Percentiles rank a stretch among this genome's conserved stretches.
Conservation (phyloP, 2,888 invertebrate genomes). For the Lordiphosa fenestrarum region DNA sequence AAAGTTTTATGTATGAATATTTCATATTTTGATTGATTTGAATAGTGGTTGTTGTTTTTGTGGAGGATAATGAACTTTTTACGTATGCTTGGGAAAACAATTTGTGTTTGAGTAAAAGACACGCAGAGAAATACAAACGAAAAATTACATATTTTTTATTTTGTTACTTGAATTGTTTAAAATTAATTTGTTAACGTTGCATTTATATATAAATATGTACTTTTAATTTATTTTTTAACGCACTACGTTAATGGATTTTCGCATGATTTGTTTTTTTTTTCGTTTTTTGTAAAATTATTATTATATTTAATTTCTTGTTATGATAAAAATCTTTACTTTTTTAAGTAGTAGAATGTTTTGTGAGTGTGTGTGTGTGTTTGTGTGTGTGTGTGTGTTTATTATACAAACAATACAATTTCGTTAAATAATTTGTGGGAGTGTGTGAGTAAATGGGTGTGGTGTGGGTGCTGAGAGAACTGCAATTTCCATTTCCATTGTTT, state of each 20-base stretch:
- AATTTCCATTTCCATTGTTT: not conserved
- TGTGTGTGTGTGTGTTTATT: constrained; percentile 30
- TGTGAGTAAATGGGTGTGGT: not conserved
- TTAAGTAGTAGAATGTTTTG: constrained; percentile 58
- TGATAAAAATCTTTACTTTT: constrained; percentile 47
- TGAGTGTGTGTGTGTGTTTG: constrained; percentile 36
- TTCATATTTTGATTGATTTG: no score
- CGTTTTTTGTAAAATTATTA: constrained; percentile 12
- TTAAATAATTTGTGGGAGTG: constrained; percentile 4
- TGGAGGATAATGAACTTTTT: no score
- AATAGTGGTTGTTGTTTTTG: no score
- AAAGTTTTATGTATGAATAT: no score
- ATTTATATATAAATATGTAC: constrained; percentile 27
- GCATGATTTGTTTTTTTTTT: not conserved
- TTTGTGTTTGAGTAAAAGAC: not conserved
- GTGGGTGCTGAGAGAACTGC: constrained; percentile 3
- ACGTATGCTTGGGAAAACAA: no score
- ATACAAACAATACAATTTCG: constrained; percentile 43
- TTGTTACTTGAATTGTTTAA: constrained; percentile 6
- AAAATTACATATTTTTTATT: not conserved
- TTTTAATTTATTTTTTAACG: constrained; percentile 17
- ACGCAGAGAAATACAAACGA: no score
- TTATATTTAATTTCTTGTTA: constrained; percentile 27
- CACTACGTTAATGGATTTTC: constrained; percentile 19
- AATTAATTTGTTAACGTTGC: constrained; percentile 31